Evolutionary conservation across 1,140 invertebrate genomes (phyloP).

Genomic region (Reticulitermes speratus): DNA sequence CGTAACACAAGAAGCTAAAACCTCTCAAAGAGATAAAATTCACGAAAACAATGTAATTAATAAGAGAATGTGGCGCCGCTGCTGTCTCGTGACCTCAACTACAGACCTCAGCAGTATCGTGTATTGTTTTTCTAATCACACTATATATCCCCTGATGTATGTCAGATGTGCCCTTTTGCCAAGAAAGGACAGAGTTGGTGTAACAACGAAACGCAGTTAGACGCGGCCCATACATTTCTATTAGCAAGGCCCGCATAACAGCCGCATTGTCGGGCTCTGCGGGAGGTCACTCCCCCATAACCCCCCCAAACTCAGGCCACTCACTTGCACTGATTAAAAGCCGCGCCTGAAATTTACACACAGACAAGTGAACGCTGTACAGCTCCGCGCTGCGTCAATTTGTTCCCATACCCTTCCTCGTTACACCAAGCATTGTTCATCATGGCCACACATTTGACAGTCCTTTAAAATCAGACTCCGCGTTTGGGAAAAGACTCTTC

Average conservation of each 20-base stretch:
- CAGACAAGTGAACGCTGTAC: background rate
- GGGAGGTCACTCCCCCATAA: background rate
- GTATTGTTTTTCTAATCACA: background rate
- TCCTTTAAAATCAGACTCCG: constrained; percentile 2
- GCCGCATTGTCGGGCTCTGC: constrained; percentile 1
- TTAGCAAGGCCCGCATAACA: constrained; percentile 21
- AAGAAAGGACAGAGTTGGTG: background rate
- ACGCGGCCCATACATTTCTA: constrained; percentile 23
- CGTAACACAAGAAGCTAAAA: too few relatives aligned
- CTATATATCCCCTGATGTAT: background rate
- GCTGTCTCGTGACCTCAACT: background rate
- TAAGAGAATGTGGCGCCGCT: background rate
- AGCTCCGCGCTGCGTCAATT: background rate
- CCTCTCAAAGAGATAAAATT: background rate
- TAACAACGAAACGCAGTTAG: background rate
- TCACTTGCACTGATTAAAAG: constrained; percentile 27
- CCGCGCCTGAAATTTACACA: constrained; percentile 18
- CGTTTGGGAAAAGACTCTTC: background rate
- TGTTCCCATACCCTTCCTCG: background rate
- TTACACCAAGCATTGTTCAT: constrained; percentile 21
- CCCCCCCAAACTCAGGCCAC: background rate
- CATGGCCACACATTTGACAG: constrained; percentile 20
- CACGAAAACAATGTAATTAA: background rate
- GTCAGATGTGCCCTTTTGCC: background rate
- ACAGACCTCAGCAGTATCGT: background rate